Percentiles rank a stretch among this genome's conserved stretches.
These are phyloP conservation scores for Emmelina monodactyla DNA, from an alignment of 2,888 invertebrate genomes.

Conservation along the genomic window DNA sequence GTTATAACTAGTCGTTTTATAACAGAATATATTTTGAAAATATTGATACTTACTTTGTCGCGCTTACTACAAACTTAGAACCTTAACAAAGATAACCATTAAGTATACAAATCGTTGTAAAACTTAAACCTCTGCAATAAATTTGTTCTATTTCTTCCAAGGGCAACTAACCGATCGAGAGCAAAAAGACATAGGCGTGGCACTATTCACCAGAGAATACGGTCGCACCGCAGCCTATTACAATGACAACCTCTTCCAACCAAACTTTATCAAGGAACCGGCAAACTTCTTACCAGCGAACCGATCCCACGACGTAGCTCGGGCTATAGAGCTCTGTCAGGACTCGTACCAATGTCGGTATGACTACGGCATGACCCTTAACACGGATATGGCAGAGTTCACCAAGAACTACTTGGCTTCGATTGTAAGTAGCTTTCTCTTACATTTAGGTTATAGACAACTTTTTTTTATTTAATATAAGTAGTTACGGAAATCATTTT, in stretches of 20 bases:
- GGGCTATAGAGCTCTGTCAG: conserved; percentile 77
- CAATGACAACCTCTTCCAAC: conserved; percentile 78
- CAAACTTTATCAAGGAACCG: conserved; percentile 76
- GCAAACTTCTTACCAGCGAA: conserved; percentile 77
- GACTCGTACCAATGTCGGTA: conserved; percentile 87
- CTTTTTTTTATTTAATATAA: too few relatives aligned
- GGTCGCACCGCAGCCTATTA: conserved; percentile 83
- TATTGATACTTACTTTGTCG: too few relatives aligned
- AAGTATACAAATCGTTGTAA: too few relatives aligned
- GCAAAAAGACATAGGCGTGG: conserved; percentile 73
- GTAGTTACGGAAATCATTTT: too few relatives aligned
- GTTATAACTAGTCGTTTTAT: too few relatives aligned
- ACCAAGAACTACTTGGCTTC: conserved; percentile 83
- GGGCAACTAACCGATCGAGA: conserved; percentile 85
- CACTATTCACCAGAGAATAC: conserved; percentile 81
- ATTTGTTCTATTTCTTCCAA: conserved; percentile 21
- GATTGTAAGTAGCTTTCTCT: conserved; percentile 39
- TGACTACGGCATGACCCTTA: conserved; percentile 86
- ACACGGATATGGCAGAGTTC: conserved; percentile 85
- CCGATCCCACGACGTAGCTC: conserved; percentile 68
- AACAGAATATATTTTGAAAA: too few relatives aligned
- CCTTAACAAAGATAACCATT: too few relatives aligned
- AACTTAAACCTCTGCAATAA: background rate
- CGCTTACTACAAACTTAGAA: too few relatives aligned
- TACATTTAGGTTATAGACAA: too few relatives aligned